Conservation (phyloP, 2,888 invertebrate genomes). For the Physocephala rufipes region DNA sequence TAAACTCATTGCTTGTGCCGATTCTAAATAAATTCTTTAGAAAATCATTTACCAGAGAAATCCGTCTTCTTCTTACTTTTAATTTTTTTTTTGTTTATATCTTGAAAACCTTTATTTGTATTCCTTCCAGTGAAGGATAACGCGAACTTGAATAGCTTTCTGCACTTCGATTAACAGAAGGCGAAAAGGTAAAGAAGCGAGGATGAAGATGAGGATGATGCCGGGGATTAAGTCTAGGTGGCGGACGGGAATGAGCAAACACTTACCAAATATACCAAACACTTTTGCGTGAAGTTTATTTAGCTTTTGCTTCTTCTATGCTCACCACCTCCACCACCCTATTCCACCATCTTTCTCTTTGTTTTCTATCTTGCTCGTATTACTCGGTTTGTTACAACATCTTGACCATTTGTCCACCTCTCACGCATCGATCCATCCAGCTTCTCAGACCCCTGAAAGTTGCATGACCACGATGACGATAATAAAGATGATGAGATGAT, state of each 20-base stretch:
- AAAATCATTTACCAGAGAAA: too few species aligned
- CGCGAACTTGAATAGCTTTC: constrained; percentile 23
- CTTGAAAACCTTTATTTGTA: too few species aligned
- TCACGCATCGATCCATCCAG: not conserved
- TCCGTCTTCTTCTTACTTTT: not conserved
- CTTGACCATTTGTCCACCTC: not conserved
- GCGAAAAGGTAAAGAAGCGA: too few species aligned
- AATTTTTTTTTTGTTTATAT: constrained; percentile 11
- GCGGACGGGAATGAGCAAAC: not conserved
- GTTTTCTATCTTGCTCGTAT: not conserved
- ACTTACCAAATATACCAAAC: not conserved
- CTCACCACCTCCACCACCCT: too few species aligned
- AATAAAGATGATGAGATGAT: not conserved
- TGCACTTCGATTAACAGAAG: too few species aligned
- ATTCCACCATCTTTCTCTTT: too few species aligned
- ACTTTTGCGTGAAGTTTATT: too few species aligned
- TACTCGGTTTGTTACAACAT: not conserved
- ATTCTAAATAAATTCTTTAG: too few species aligned
- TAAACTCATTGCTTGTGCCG: too few species aligned
- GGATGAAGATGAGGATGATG: too few species aligned
- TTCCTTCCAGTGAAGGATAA: constrained; percentile 21
- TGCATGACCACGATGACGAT: not conserved
- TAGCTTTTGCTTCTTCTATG: too few species aligned
- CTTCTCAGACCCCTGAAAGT: not conserved
- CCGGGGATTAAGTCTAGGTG: too few species aligned